Base-by-base conservation (phyloP, 1,140 invertebrate genomes). In the Neodiprion pinetum region DNA sequence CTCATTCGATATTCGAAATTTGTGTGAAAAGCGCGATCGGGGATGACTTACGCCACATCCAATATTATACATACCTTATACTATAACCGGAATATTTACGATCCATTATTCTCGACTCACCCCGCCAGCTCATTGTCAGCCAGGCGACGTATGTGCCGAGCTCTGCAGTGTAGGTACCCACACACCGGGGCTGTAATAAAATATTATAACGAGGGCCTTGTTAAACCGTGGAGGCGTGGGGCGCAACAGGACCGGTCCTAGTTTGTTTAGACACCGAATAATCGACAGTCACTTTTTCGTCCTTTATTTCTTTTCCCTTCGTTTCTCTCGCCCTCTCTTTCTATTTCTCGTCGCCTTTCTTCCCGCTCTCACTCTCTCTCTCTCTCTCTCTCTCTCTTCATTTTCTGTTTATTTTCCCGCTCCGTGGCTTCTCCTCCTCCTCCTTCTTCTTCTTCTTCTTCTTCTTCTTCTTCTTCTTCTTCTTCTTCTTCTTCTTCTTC, bases 201-300 rank as follows among this genome's bases (percentile, higher is more conserved):
- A 87, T 86, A 87, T 87, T 84, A 84, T 88, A 88, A 88, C 87
- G 85, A 88, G 87, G 83, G 85, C 81, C 86, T 88, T 87, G 86
- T 88, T 87, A 88, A 86, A 80, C 76, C 77, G 78, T 78, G 74
- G 78, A 78, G 80, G 80, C 77, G 79, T 79, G 77, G 78, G 77
- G 76, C 71, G 73, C 50, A 53, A 73, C 75, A 78, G 80, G 80
- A 77, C 80, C 79, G 80, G 82, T 72, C 77, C 23, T 87, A 86
- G 87, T 88, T 88, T 88, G 85, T 88, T 88, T 88, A 87, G 86
- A 88, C 84, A 86, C 82, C 85, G 83, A 88, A 88, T 87, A 88
- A 88, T 87, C 86, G 84, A 82, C 80, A 84, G 82, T 83, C 83
- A 82, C 77, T 81, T 76, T 61, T 76, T 80, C 76, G 74, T 75